A percentile compares a stretch with the other conserved stretches of the same genome.
phyloP scores from a whole-genome alignment of 64 coral and sea anemone genomes.

The Acropora yongei region DNA sequence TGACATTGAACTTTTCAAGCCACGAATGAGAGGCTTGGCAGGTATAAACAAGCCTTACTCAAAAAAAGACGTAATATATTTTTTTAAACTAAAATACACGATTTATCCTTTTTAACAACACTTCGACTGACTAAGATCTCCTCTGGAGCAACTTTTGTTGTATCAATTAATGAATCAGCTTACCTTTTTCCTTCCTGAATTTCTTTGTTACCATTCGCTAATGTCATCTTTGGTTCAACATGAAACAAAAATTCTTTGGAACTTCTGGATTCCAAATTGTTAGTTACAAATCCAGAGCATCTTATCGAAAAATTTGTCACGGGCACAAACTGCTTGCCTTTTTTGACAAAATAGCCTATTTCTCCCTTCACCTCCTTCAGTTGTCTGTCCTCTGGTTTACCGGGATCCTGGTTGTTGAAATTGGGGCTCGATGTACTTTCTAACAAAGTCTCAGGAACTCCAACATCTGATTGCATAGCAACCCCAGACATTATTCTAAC shows the following conservation, averaged over 20 bases:
- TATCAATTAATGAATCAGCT: neutral
- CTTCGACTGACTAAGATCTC: no score
- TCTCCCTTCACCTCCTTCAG: neutral
- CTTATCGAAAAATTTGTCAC: conserved; percentile 5
- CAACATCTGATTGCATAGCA: no score
- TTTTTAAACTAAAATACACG: no score
- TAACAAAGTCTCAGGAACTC: no score
- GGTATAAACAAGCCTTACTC: no score
- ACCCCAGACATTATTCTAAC: no score
- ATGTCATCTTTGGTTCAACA: neutral
- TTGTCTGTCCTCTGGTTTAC: neutral
- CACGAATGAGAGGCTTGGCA: no score
- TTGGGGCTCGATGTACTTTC: neutral
- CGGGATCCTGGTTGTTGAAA: neutral
- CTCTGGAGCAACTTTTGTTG: no score
- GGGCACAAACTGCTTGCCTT: conserved; percentile 10
- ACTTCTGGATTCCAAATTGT: neutral
- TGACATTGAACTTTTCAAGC: no score
- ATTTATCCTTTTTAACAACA: no score
- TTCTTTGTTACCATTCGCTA: neutral
- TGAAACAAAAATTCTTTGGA: neutral
- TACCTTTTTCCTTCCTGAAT: neutral
- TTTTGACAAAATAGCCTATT: conserved; percentile 12
- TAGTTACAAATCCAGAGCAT: neutral
- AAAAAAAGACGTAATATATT: no score